These are phyloP conservation scores for Dasypolia templi DNA, from an alignment of 2,888 invertebrate species.

Conservation along the genomic window DNA sequence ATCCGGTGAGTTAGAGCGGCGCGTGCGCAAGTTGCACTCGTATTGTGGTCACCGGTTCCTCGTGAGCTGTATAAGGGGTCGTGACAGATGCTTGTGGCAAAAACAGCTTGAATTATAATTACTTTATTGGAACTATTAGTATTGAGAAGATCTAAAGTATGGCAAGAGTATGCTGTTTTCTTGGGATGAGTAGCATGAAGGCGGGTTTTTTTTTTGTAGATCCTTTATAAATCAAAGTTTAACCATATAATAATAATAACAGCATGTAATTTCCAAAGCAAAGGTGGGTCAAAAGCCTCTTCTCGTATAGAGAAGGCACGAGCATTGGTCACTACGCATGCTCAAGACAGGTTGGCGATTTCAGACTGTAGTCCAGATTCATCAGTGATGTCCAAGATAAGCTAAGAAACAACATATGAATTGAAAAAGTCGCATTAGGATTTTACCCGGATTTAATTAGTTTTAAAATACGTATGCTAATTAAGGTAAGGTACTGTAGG, in stretches of 20 bases:
- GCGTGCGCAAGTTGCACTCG: constrained; percentile 52
- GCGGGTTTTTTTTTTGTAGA: neutral
- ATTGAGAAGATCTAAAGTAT: constrained; percentile 11
- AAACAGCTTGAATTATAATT: constrained; percentile 50
- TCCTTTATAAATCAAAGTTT: neutral
- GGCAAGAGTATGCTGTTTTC: neutral
- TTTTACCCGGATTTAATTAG: no score
- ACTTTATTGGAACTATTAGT: constrained; percentile 55
- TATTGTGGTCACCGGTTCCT: constrained; percentile 48
- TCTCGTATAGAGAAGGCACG: neutral
- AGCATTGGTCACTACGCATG: neutral
- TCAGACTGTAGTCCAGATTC: neutral
- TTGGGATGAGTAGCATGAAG: neutral
- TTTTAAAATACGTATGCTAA: neutral
- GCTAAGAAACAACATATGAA: neutral
- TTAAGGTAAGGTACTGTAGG: neutral
- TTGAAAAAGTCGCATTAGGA: neutral
- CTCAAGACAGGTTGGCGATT: neutral
- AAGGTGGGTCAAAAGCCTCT: neutral
- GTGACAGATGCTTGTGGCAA: constrained; percentile 52
- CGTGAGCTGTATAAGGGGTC: constrained; percentile 29
- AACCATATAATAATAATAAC: neutral
- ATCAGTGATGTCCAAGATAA: neutral
- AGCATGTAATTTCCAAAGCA: neutral
- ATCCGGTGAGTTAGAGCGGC: constrained; percentile 24